Conservation (phyloP, 2,797 vertebrate genomes). For the Bucorvus abyssinicus region DNA sequence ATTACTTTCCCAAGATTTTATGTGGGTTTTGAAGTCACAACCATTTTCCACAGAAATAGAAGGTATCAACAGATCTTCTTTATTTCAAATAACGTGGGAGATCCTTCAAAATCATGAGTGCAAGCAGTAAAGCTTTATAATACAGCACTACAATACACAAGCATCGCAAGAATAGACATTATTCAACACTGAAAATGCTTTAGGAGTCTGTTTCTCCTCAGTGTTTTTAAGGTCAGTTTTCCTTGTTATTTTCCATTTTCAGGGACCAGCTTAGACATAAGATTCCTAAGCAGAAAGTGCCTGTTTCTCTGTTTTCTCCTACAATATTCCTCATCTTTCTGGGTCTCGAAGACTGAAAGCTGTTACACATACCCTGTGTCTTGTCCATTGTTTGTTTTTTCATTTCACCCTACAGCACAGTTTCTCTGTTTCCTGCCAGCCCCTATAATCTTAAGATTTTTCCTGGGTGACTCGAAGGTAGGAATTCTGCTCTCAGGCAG, state of each 20-base stretch:
- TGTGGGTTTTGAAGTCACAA: background rate
- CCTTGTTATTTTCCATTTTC: background rate
- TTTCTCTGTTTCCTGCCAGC: background rate
- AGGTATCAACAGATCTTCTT: background rate
- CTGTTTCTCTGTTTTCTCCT: background rate
- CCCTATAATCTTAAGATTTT: background rate
- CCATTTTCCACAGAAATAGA: background rate
- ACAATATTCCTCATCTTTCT: background rate
- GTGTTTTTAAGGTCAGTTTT: background rate
- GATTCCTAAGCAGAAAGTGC: background rate
- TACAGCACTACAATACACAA: background rate
- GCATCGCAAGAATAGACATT: background rate
- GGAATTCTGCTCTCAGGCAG: background rate
- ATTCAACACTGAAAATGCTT: background rate
- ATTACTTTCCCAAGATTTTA: background rate
- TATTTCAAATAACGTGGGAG: background rate
- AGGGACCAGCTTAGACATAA: background rate
- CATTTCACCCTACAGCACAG: background rate
- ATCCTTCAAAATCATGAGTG: background rate
- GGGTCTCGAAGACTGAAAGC: background rate
- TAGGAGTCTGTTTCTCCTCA: background rate
- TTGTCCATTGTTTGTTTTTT: background rate
- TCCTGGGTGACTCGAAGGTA: background rate
- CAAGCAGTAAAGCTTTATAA: background rate
- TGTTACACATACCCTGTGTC: background rate